phyloP scores from a whole-genome alignment of 2,888 invertebrate genomes.

The Rotaria magnacalcarata region DNA sequence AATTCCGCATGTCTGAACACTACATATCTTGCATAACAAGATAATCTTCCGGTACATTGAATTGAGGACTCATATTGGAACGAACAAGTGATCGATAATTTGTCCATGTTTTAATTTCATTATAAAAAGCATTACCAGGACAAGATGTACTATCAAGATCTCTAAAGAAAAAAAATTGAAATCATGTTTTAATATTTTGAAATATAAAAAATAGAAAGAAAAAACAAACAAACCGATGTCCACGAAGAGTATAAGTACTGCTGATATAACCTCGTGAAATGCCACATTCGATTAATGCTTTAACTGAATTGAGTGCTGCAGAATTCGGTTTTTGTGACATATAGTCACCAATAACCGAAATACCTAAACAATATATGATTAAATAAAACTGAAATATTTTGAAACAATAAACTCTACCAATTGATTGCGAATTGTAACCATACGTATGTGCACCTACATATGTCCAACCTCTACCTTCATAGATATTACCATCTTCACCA shows the following conservation, averaged over 20 bases:
- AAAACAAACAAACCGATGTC: slow-evolving; percentile 49
- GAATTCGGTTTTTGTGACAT: slow-evolving; percentile 50
- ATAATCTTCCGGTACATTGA: slow-evolving; percentile 21
- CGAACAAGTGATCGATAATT: not conserved
- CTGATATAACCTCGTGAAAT: slow-evolving; percentile 49
- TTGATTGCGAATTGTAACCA: slow-evolving; percentile 62
- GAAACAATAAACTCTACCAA: not conserved
- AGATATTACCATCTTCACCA: slow-evolving; percentile 49
- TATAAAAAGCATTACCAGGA: slow-evolving; percentile 40
- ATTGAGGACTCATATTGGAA: not conserved
- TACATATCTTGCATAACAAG: slow-evolving; percentile 10
- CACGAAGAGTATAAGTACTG: slow-evolving; percentile 50
- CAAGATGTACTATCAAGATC: slow-evolving; percentile 37
- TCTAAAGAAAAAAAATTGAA: not conserved
- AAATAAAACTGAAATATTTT: not conserved
- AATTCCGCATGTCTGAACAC: too few relatives aligned
- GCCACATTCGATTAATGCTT: slow-evolving; percentile 51
- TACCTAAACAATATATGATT: slow-evolving; percentile 47
- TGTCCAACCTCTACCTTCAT: slow-evolving; percentile 49
- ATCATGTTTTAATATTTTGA: too few relatives aligned
- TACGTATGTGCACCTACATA: slow-evolving; percentile 48
- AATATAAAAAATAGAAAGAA: too few relatives aligned
- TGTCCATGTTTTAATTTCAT: slow-evolving; percentile 38
- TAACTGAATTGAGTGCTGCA: slow-evolving; percentile 50
- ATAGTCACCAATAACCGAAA: slow-evolving; percentile 54